phyloP scores from a whole-genome alignment of 2,797 vertebrate species.

The Podargus strigoides region DNA sequence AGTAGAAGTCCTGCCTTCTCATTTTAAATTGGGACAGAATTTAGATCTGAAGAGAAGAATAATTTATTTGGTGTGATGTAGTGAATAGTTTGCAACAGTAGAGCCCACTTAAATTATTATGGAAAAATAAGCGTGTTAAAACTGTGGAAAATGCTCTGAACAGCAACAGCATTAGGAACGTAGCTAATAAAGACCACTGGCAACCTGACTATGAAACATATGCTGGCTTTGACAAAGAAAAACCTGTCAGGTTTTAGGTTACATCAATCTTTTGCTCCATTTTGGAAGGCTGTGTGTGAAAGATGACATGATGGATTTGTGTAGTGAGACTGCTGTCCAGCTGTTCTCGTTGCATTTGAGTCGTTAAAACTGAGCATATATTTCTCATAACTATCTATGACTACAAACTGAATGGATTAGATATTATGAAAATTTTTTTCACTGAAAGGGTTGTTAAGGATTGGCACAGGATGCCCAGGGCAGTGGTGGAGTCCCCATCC shows the following conservation, averaged over 20 bases:
- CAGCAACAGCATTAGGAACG: not conserved
- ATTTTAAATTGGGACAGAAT: not conserved
- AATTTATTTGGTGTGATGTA: not conserved
- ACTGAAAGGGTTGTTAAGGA: too few species aligned
- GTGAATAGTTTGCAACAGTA: not conserved
- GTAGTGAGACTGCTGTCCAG: not conserved
- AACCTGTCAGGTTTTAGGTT: not conserved
- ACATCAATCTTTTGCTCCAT: not conserved
- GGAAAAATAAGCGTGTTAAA: not conserved
- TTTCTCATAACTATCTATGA: not conserved
- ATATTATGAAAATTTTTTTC: too few species aligned
- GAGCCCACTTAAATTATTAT: not conserved
- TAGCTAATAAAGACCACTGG: not conserved
- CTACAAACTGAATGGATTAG: not conserved
- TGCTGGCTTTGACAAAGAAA: not conserved
- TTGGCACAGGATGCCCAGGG: too few species aligned
- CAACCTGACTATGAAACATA: not conserved
- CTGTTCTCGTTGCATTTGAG: not conserved
- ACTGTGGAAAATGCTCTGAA: not conserved
- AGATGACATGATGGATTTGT: not conserved
- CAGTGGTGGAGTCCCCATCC: too few species aligned
- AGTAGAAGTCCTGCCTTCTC: not conserved
- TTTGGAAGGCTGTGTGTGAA: not conserved
- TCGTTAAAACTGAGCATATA: not conserved
- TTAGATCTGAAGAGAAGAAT: not conserved